Conservation (phyloP, 2,888 invertebrate genomes). For the Diogma glabrata region DNA sequence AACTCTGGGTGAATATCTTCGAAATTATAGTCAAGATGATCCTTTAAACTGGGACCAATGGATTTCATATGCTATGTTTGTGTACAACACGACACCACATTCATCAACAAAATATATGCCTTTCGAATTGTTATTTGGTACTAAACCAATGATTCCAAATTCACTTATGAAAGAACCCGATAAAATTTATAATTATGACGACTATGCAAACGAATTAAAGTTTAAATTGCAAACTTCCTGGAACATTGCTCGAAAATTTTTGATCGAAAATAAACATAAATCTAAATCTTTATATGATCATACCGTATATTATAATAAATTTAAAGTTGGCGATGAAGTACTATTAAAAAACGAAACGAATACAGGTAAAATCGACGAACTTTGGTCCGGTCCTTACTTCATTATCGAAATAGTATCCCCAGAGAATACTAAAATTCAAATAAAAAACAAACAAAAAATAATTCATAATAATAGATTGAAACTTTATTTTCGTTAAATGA, state of each 20-base stretch:
- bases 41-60: background rate
- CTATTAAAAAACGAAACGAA: background rate
- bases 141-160: slow-evolving; percentile 24
- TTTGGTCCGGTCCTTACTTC: background rate
- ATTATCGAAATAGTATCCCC: background rate
- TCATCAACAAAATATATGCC: slow-evolving; percentile 26
- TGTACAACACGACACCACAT: slow-evolving; percentile 26
- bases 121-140: slow-evolving; percentile 28
- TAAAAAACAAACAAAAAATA: background rate
- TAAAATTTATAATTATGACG: slow-evolving; percentile 19
- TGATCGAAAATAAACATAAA: slow-evolving; percentile 21
- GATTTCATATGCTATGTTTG: slow-evolving; percentile 24
- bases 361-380: background rate
- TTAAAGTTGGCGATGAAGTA: background rate
- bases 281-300: slow-evolving; percentile 19
- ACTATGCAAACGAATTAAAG: slow-evolving; percentile 21
- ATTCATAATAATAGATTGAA: too few relatives aligned
- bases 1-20: slow-evolving; percentile 26
- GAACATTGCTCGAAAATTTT: slow-evolving; percentile 21
- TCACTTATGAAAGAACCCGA: slow-evolving; percentile 18
- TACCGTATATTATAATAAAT: background rate
- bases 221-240: slow-evolving; percentile 21
- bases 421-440: background rate
- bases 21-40: slow-evolving; percentile 15
- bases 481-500: too few relatives aligned